Percentiles rank a stretch among this genome's conserved stretches.
These are phyloP conservation scores for Capitulum mitella DNA, from an alignment of 2,888 invertebrate genomes.

Conservation along the genomic window DNA sequence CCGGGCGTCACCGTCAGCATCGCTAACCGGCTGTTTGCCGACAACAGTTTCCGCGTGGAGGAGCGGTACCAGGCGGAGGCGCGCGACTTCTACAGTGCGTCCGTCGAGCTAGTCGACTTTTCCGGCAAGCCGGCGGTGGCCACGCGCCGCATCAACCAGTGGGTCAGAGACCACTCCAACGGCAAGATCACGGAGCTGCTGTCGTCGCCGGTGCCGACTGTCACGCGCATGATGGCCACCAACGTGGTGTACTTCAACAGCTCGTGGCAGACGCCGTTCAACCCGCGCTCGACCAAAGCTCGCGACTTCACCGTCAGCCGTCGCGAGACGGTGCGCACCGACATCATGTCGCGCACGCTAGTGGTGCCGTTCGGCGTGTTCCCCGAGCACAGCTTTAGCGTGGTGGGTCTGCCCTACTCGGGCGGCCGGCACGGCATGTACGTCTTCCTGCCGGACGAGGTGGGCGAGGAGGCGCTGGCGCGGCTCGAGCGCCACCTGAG, in stretches of 20 bases:
- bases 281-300: constrained; percentile 41
- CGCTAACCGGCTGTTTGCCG: constrained; percentile 32
- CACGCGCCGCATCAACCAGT: constrained; percentile 51
- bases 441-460: constrained; percentile 55
- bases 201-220: constrained; percentile 48
- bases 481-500: constrained; percentile 25
- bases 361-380: constrained; percentile 54
- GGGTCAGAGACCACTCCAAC: constrained; percentile 38
- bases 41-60: constrained; percentile 19
- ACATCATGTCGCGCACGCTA: constrained; percentile 61
- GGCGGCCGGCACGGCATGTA: constrained; percentile 56
- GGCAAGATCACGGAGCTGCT: constrained; percentile 57
- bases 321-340: constrained; percentile 42
- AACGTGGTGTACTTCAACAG: constrained; percentile 66
- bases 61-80: constrained; percentile 29
- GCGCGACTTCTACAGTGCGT: constrained; percentile 48
- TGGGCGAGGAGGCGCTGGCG: constrained; percentile 39
- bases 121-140: constrained; percentile 43
- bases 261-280: constrained; percentile 60
- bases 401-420: constrained; percentile 64
- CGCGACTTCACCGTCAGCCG: constrained; percentile 48
- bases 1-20: constrained; percentile 28
- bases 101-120: constrained; percentile 54
- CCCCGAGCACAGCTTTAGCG: constrained; percentile 51
- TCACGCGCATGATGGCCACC: constrained; percentile 56